A percentile compares a stretch with the other conserved stretches of the same genome.
These are phyloP conservation scores for Chelmon rostratus DNA, from an alignment of 2,797 vertebrate genomes.

Conservation along the genomic window DNA sequence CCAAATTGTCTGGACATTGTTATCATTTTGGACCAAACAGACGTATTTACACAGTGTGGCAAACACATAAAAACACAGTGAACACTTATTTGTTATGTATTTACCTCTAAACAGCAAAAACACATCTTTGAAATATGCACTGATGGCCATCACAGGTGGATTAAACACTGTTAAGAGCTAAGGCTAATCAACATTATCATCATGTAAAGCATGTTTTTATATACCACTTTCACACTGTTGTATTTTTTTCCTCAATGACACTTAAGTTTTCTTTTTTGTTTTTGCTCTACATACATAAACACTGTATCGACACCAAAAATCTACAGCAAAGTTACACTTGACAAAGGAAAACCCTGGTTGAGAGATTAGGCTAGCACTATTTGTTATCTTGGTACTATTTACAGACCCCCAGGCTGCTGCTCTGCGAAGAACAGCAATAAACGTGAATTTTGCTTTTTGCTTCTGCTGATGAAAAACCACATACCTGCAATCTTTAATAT, in stretches of 20 bases:
- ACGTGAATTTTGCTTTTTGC: constrained; percentile 28
- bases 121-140: constrained; percentile 78
- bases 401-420: constrained; percentile 69
- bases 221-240: constrained; percentile 75
- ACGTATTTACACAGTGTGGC: constrained; percentile 76
- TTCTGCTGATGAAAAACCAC: constrained; percentile 46
- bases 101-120: constrained; percentile 80
- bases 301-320: constrained; percentile 79
- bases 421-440: constrained; percentile 48
- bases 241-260: constrained; percentile 74
- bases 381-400: constrained; percentile 75
- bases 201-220: constrained; percentile 78
- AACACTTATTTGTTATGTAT: constrained; percentile 74
- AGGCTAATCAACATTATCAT: constrained; percentile 83
- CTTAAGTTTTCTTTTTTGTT: constrained; percentile 68
- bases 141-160: constrained; percentile 82
- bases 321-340: constrained; percentile 81
- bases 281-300: constrained; percentile 86
- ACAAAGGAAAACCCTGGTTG: constrained; percentile 77
- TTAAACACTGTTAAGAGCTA: constrained; percentile 83
- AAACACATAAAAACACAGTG: constrained; percentile 72
- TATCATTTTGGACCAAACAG: constrained; percentile 61
- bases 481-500: constrained; percentile 38
- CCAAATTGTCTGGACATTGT: constrained; percentile 49
- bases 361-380: constrained; percentile 79